These are phyloP conservation scores for Tylochromis polylepis DNA, from an alignment of 2,113 vertebrate species.

Conservation along the genomic window DNA sequence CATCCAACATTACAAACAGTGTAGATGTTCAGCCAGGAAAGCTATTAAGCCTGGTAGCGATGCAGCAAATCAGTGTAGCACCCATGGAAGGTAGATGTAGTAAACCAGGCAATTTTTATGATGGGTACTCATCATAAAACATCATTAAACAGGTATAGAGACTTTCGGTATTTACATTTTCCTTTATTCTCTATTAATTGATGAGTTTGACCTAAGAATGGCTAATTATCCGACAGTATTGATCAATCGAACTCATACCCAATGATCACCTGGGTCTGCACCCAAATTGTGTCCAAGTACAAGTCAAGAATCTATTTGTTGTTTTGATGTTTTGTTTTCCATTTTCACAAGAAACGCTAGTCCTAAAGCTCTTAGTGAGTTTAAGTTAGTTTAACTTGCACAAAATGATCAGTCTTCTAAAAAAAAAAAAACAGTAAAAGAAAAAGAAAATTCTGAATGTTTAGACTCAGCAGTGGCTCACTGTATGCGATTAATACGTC, in stretches of 20 bases:
- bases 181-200: neutral
- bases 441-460: neutral
- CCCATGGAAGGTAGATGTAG: neutral
- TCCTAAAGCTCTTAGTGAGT: neutral
- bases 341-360: too few species aligned
- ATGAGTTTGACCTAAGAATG: neutral
- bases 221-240: neutral
- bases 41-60: neutral
- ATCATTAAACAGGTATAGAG: neutral
- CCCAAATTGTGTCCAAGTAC: neutral
- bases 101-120: neutral
- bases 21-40: neutral
- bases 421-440: neutral
- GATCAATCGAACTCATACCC: accelerated
- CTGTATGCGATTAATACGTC: neutral
- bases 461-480: neutral
- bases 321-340: neutral
- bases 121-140: neutral
- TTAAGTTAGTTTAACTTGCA: neutral
- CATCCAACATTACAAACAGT: neutral
- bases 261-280: neutral
- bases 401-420: neutral
- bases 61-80: neutral
- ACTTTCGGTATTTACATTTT: neutral
- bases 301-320: neutral